phyloP scores from a whole-genome alignment of 2,888 invertebrate genomes.

The Dendrolimus houi region DNA sequence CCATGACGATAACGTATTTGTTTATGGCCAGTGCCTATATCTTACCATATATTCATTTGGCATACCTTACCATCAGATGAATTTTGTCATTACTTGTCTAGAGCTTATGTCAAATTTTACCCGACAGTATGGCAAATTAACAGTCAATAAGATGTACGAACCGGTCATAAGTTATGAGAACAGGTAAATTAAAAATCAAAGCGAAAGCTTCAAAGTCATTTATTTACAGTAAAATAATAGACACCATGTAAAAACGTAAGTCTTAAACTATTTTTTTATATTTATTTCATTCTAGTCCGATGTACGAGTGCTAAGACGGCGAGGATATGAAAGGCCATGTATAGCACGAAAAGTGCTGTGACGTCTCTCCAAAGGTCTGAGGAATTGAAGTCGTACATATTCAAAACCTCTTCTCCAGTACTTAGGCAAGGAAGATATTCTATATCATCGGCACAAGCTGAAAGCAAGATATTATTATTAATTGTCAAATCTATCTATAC shows the following conservation, averaged over 20 bases:
- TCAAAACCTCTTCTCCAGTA: slow-evolving; percentile 83
- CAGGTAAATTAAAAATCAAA: too few relatives aligned
- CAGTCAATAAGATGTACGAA: too few relatives aligned
- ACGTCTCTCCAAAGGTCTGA: slow-evolving; percentile 80
- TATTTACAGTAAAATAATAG: slow-evolving; percentile 6
- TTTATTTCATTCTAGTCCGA: slow-evolving; percentile 75
- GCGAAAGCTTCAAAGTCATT: neutral
- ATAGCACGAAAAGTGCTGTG: slow-evolving; percentile 79
- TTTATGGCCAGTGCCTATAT: too few relatives aligned
- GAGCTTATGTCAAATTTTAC: too few relatives aligned
- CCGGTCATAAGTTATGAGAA: too few relatives aligned
- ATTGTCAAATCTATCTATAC: too few relatives aligned
- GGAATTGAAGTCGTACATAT: slow-evolving; percentile 82
- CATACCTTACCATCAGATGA: too few relatives aligned
- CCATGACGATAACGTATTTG: too few relatives aligned
- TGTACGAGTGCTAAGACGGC: slow-evolving; percentile 82
- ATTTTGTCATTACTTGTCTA: too few relatives aligned
- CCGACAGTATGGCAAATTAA: too few relatives aligned
- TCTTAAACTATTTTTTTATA: neutral
- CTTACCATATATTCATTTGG: too few relatives aligned
- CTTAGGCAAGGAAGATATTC: slow-evolving; percentile 82
- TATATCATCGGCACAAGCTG: slow-evolving; percentile 73
- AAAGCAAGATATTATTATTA: neutral
- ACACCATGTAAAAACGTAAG: slow-evolving; percentile 5
- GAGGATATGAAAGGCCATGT: slow-evolving; percentile 81